Percentiles rank a stretch among this genome's conserved stretches.
These are phyloP conservation scores for Vipera latastei DNA, from an alignment of 2,797 vertebrate species.

Conservation along the genomic window DNA sequence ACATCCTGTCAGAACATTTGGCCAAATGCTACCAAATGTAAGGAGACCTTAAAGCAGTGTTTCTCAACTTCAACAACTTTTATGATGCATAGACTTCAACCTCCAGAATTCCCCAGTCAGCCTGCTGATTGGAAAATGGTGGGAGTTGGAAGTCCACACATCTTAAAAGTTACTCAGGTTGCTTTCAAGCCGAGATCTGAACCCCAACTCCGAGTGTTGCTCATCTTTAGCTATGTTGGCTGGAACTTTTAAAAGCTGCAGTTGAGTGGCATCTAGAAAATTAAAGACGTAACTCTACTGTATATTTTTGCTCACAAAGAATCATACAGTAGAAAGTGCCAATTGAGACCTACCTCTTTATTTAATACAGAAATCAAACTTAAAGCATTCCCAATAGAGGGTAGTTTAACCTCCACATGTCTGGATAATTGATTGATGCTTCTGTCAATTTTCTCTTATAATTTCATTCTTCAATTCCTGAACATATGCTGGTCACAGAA, in stretches of 20 bases:
- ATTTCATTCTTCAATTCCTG: background rate
- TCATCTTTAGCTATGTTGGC: background rate
- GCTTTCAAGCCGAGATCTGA: background rate
- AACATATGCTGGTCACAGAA: background rate
- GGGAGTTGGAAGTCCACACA: background rate
- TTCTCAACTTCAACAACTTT: background rate
- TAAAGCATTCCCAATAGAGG: background rate
- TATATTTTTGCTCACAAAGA: background rate
- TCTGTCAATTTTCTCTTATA: background rate
- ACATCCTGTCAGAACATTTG: background rate
- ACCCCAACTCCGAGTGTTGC: background rate
- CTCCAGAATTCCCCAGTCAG: background rate
- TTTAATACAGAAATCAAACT: background rate
- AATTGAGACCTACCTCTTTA: background rate
- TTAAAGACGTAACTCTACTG: background rate
- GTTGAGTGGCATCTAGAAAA: background rate
- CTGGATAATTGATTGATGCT: background rate
- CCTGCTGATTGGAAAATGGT: background rate
- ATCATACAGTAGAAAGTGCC: background rate
- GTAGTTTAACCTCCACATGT: background rate
- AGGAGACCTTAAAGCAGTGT: background rate
- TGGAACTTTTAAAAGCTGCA: background rate
- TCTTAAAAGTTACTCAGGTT: background rate
- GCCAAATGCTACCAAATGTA: background rate
- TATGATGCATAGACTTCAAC: background rate